Conservation (phyloP, 2,113 vertebrate species). For the Suncus etruscus region DNA sequence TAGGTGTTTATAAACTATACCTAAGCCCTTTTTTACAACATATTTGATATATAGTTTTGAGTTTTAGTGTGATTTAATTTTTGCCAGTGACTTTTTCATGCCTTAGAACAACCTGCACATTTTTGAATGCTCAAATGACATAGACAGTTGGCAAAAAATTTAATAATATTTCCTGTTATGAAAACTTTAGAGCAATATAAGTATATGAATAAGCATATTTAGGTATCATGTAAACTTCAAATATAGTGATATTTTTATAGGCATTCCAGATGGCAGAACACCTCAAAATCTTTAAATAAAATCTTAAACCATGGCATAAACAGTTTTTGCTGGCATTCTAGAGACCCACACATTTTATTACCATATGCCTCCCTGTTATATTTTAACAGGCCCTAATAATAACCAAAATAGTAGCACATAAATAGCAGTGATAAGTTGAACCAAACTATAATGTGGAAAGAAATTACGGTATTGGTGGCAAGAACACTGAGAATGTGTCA, state of each 20-base stretch:
- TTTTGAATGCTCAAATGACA: constrained; percentile 8
- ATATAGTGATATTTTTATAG: constrained; percentile 72
- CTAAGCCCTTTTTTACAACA: constrained; percentile 25
- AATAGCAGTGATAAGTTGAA: constrained; percentile 72
- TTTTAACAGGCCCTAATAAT: constrained; percentile 81
- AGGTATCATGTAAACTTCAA: constrained; percentile 66
- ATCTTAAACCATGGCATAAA: constrained; percentile 68
- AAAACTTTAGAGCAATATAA: constrained; percentile 2
- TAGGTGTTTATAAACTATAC: constrained; percentile 14
- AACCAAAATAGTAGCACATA: constrained; percentile 74
- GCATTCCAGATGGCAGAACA: constrained; percentile 76
- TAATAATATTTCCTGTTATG: constrained; percentile 33
- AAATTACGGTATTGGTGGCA: neutral
- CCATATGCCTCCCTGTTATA: constrained; percentile 78
- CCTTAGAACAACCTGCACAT: constrained; percentile 25
- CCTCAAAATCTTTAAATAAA: constrained; percentile 78
- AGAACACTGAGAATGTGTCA: neutral
- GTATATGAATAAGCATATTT: constrained; percentile 51
- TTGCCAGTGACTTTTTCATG: neutral
- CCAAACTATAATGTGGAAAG: constrained; percentile 51
- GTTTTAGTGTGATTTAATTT: constrained; percentile 12
- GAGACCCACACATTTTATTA: constrained; percentile 77
- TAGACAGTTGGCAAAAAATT: constrained; percentile 43
- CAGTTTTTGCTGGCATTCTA: constrained; percentile 72
- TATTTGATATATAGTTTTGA: neutral